Percentiles rank a stretch among this genome's conserved stretches.
These are phyloP conservation scores for Calameuta pallipes DNA, from an alignment of 2,888 invertebrate genomes.

Conservation along the genomic window DNA sequence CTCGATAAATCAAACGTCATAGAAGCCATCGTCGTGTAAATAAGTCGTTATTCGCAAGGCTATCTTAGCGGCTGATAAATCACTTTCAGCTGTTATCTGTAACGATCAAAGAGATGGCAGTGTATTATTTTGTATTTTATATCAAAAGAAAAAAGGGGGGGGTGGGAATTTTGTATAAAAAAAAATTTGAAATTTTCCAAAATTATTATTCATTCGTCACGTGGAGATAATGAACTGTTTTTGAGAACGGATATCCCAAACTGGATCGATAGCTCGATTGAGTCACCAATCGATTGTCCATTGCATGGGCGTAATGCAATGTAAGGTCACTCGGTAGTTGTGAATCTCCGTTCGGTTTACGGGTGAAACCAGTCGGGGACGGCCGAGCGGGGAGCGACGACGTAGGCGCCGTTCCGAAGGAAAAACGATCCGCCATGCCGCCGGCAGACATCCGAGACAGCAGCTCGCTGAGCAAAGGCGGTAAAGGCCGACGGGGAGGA, in stretches of 20 bases:
- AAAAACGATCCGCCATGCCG: slow-evolving; percentile 22
- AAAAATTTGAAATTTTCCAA: too few relatives aligned
- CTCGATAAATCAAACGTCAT: background rate
- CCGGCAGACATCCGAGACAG: slow-evolving; percentile 40
- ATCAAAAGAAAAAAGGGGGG: background rate
- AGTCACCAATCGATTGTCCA: background rate
- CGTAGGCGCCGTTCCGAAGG: slow-evolving; percentile 10
- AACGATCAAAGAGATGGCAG: background rate
- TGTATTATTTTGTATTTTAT: background rate
- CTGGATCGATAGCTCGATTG: background rate
- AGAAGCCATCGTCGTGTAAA: background rate
- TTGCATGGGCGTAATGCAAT: background rate
- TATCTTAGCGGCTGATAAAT: background rate
- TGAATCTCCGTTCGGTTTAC: background rate
- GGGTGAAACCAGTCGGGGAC: background rate
- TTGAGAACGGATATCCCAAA: background rate
- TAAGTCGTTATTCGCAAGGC: background rate
- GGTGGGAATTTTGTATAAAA: too few relatives aligned
- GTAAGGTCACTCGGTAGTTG: background rate
- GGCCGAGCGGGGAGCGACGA: slow-evolving; percentile 16
- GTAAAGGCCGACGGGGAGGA: slow-evolving; percentile 15
- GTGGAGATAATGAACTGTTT: background rate
- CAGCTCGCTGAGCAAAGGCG: slow-evolving; percentile 4
- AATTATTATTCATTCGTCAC: background rate
- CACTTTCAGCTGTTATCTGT: background rate